Base-by-base conservation (phyloP, 2,888 invertebrate species). In the Flexamia atlantica region DNA sequence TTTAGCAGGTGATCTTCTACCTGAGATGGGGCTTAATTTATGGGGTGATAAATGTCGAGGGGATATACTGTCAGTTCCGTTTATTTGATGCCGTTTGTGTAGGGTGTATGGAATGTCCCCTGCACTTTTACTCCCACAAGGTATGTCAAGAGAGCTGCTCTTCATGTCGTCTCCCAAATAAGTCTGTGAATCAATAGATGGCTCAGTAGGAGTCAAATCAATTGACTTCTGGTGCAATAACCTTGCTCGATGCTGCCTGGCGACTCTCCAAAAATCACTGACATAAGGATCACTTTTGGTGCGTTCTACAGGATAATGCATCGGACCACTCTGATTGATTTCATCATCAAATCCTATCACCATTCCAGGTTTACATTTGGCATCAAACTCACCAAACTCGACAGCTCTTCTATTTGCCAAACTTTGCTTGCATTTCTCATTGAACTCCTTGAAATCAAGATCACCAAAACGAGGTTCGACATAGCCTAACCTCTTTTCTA, bases 281-380 rank as follows among this genome's bases (percentile, higher is more conserved):
- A 84, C 96, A 95, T 23, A 95, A 0, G 97, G 97, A 91, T 97
- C 97, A 88, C 96, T 96, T 89, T 96, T 97, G 4, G 97, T 97
- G 85, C 97, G 92, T 89, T 90, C 60, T 89, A 88, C 84, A 89
- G 89, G 10, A 88, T 89, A 86, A 89, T 88, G 86, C 89, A 89
- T 85, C 89, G 90, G 60, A 89, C 89, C 60, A 89, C 89, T 14
- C 5, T 42, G 23, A 40, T 57, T 42, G 0, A 68, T 57, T 36
- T 84, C 82, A 89, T 90, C 84, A 89, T 90, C 60, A 89, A 82
- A 32, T 89, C 88, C 79, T 20, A 87, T 87, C 2, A 87, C 87
- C 46, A 84, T 85, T 10, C 85, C 88, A 1, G 87, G 87, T 72
- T 87, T 87, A 84, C 87, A 87, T 85, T 88, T 88, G 12, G 88